These are phyloP conservation scores for Columba livia DNA, from an alignment of 2,113 vertebrate species.

Conservation along the genomic window DNA sequence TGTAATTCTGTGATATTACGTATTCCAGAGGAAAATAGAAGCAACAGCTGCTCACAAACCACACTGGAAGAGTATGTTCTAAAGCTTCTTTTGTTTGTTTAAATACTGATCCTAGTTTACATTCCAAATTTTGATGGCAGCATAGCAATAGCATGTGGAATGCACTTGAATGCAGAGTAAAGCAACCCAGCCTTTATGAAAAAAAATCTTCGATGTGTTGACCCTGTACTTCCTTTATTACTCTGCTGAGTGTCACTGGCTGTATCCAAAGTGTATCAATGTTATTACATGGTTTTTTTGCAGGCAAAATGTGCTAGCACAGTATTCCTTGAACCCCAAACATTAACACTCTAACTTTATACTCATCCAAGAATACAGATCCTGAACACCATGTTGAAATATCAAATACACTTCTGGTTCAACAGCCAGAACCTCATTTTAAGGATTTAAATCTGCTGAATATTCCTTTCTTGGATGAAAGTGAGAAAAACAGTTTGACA, in stretches of 20 bases:
- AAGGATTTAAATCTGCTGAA: constrained; percentile 29
- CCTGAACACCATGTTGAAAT: neutral
- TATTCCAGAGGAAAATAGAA: neutral
- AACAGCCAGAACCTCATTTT: constrained; percentile 11
- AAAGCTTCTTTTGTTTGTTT: neutral
- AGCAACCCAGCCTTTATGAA: neutral
- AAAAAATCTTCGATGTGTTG: neutral
- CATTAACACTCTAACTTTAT: neutral
- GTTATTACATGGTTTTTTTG: neutral
- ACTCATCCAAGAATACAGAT: neutral
- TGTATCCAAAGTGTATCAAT: neutral
- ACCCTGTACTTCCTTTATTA: neutral
- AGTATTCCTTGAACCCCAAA: neutral
- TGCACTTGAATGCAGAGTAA: neutral
- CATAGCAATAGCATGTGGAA: neutral
- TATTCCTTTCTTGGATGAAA: neutral
- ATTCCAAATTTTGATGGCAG: neutral
- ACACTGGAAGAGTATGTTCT: neutral
- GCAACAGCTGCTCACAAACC: neutral
- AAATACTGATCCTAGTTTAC: neutral
- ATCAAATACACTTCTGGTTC: neutral
- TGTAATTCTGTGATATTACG: neutral
- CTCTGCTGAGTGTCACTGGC: neutral
- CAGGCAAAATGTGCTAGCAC: neutral
- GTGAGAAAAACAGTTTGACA: constrained; percentile 10